These are phyloP conservation scores for Lacerta bilineata DNA, from an alignment of 2,797 vertebrate species.

Conservation along the genomic window DNA sequence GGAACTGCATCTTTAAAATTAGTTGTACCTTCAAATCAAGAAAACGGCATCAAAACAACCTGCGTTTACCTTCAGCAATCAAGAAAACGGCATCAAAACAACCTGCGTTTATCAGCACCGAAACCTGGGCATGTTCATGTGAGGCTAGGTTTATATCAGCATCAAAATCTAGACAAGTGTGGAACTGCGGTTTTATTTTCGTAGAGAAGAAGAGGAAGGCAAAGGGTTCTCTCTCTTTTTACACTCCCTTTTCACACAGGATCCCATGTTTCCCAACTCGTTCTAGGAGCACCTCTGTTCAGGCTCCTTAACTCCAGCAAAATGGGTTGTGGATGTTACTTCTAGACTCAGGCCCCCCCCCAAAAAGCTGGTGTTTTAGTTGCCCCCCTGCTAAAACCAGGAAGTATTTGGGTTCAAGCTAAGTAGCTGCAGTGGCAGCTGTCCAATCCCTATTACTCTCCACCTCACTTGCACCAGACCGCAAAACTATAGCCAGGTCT, in stretches of 20 bases:
- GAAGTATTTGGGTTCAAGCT: background rate
- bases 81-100: constrained; percentile 64
- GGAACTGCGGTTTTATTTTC: background rate
- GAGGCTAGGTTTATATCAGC: background rate
- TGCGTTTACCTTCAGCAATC: constrained; percentile 55
- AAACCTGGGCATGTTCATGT: constrained; percentile 2
- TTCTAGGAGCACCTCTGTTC: background rate
- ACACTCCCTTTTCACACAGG: background rate
- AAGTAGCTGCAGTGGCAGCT: background rate
- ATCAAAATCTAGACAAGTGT: background rate
- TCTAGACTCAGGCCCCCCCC: no score
- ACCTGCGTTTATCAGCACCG: constrained; percentile 49
- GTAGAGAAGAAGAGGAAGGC: background rate
- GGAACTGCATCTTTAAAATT: constrained; percentile 62
- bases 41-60: constrained; percentile 60
- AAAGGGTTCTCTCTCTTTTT: background rate
- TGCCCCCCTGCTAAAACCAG: background rate
- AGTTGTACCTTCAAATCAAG: constrained; percentile 50
- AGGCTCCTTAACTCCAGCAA: background rate
- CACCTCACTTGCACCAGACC: background rate
- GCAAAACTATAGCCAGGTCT: background rate
- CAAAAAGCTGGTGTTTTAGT: background rate
- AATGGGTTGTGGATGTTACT: background rate
- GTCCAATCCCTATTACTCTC: background rate
- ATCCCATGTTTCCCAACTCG: background rate